These are phyloP conservation scores for Sanderia malayensis DNA, from an alignment of 30 jellyfish, hydroid and myxozoan species.

Conservation along the genomic window DNA sequence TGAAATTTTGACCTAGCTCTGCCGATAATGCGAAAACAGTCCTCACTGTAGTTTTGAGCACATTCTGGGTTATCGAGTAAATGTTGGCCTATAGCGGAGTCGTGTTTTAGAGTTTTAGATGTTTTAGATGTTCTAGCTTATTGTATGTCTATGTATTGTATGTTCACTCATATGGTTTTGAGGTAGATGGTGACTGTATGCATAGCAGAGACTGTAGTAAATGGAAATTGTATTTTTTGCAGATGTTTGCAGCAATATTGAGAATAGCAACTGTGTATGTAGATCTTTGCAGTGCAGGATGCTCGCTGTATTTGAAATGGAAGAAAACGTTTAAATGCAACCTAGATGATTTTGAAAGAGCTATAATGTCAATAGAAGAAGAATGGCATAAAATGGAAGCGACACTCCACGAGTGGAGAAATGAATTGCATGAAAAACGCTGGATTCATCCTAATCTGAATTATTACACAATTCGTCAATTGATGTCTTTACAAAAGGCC, in stretches of 20 bases:
- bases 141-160: too few species aligned
- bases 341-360: slow-evolving; percentile 9
- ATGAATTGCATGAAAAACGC: slow-evolving; percentile 17
- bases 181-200: too few species aligned
- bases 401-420: slow-evolving; percentile 37
- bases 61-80: too few species aligned
- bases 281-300: slow-evolving; percentile 60
- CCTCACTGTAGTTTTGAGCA: too few species aligned
- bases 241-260: slow-evolving; percentile 53
- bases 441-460: slow-evolving; percentile 39
- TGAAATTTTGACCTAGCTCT: too few species aligned
- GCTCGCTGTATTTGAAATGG: slow-evolving; percentile 33
- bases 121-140: too few species aligned
- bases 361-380: slow-evolving; percentile 12
- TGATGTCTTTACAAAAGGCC: slow-evolving; percentile 45
- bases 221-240: background rate
- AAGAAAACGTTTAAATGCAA: slow-evolving; percentile 23
- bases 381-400: slow-evolving; percentile 21
- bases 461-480: slow-evolving; percentile 51
- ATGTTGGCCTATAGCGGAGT: too few species aligned
- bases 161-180: too few species aligned
- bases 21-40: too few species aligned
- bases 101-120: too few species aligned
- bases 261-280: slow-evolving; percentile 50
- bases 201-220: too few species aligned